Base-by-base conservation (phyloP, 1,140 invertebrate species). In the Aphaenogaster rudis region DNA sequence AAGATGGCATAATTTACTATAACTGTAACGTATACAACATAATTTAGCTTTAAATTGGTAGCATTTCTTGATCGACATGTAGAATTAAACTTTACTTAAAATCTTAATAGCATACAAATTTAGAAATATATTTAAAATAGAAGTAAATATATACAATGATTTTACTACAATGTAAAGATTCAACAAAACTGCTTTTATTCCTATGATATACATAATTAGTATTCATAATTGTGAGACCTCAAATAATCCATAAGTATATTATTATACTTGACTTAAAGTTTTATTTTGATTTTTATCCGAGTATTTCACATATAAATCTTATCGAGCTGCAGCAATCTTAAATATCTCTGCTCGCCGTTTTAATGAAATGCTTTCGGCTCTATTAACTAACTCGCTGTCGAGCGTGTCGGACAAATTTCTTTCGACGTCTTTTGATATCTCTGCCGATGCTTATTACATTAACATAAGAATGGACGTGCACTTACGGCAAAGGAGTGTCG, bases 381-480 rank as follows among this genome's bases (percentile, higher is more conserved):
- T 78, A 66, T 64, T 64, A 36, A 80, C 13, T 42, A 76, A 21
- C 8, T 50, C 5, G 7, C 45, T 7, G 11, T 88, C 45, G 33
- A 66, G 8, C 21, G 28, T 50, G 7, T 59, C 21, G 21, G 5
- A 45, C 21, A 66, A 72, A 85, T 33, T 79, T 54, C 59, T 54
- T 80, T 48, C 5, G 33, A 28, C 4, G 17, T 42, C 15, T n/a
- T 61, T 64, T 39, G 36, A 72, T 66, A 21, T 28, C 28, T 59
- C 45, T 21, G 28, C 17, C 21, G 42, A 7, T 42, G 63, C 42
- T 87, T 89, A 87, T 89, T 87, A 82, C 71, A 90, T 90, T 87
- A 89, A 78, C 88, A 90, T 90, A 89, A 90, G 71, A 89, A 89
- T 81, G 50, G 57, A 52, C 28, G 42, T 52, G 69, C 67, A 17